Base-by-base conservation (phyloP, 2,888 invertebrate genomes). In the Rugalucina vietnamica region DNA sequence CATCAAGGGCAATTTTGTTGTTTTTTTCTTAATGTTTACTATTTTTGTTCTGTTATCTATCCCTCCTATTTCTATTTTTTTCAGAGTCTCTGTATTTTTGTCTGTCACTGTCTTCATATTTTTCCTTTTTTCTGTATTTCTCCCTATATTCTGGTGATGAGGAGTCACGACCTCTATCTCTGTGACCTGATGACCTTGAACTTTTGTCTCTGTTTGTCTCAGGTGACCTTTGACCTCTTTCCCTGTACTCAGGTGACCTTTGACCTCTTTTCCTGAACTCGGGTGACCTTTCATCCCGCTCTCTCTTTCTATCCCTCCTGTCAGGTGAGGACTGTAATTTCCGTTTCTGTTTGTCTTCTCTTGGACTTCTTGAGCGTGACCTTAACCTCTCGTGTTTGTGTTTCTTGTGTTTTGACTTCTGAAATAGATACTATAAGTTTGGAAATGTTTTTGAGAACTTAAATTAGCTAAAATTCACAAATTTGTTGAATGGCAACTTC, bases 341-440 rank as follows among this genome's bases (percentile, higher is more conserved):
- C 18, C 72, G 76, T 76, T 71, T 77, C 74, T 84, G 73, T 76
- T 69, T 75, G 1, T 76, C 76, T 29, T 39, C 79, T 36, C 34
- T 72, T 8, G 86, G 73, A 76, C 79, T 79, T 43, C 79, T 43
- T 29, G 86, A 86, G 50, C 79, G 73, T 29, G 29, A 14, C 10
- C 78, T 76, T 29, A 27, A 14, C 10, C 78, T 76, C 0, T 69
- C 70, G 32, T 43, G 34, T 5, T 50, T 73, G 14, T 73, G 76
- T 71, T 69, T 75, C 69, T 78, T 82, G 32, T 79, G 80, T 50
- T 72, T 80, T 34, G 81, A 82, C 81, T 82, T 79, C 76, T 57
- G 73, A 37, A 76, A 76, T 24, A 57, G 12, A 21, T 39, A 37
- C 75, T 76, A 37, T n/a, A 75, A 65, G 36, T 3, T 71, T 50